Evolutionary conservation across 2,888 invertebrate genomes (phyloP).

Genomic region (Rhagophthalmus giganteus): DNA sequence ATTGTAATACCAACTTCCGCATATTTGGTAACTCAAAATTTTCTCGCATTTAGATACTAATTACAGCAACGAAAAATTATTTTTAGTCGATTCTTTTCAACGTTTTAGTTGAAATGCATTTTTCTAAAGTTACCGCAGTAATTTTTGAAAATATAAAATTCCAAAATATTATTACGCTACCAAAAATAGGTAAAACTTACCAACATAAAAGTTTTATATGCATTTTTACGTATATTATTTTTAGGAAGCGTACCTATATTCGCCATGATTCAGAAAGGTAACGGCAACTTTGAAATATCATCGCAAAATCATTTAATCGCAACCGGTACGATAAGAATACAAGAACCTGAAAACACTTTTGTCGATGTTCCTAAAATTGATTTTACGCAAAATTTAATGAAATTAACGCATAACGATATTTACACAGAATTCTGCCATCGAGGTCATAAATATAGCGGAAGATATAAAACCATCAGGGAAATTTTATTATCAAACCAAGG

Average conservation of each 20-base stretch:
- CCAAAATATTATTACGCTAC: constrained; percentile 45
- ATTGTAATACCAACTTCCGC: constrained; percentile 47
- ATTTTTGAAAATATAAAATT: constrained; percentile 51
- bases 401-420: constrained; percentile 65
- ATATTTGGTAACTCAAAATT: constrained; percentile 49
- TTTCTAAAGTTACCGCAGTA: too few species aligned
- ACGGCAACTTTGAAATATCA: constrained; percentile 52
- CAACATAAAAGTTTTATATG: too few species aligned
- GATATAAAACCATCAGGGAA: constrained; percentile 46
- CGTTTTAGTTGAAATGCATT: too few species aligned
- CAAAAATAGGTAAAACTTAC: constrained; percentile 44
- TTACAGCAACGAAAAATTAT: too few species aligned
- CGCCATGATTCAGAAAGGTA: constrained; percentile 53
- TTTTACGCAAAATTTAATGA: constrained; percentile 55
- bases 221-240: too few species aligned
- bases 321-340: constrained; percentile 67
- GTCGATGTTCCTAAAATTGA: constrained; percentile 55
- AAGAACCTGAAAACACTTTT: constrained; percentile 61
- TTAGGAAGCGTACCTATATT: constrained; percentile 50
- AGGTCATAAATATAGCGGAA: constrained; percentile 61
- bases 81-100: too few species aligned
- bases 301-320: constrained; percentile 67
- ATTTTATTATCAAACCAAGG: too few species aligned
- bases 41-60: too few species aligned
- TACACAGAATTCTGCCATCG: constrained; percentile 72